Conservation (phyloP, 92 coral and sea anemone species). For the Porites divaricata region DNA sequence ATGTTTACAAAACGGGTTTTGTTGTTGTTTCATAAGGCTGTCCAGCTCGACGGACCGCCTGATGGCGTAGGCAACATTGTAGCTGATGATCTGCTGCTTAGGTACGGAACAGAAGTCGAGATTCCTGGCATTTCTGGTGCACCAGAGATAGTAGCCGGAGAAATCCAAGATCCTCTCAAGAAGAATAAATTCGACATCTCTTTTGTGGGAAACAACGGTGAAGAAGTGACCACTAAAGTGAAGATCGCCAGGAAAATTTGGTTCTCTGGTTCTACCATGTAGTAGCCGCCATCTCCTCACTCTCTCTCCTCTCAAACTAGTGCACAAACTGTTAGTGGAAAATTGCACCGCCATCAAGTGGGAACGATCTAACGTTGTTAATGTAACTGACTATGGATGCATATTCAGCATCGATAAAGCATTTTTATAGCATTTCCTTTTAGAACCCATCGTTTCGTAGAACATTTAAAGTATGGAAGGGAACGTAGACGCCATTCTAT, state of each 20-base stretch:
- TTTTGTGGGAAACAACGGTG: constrained; percentile 66
- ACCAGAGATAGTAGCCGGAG: constrained; percentile 33
- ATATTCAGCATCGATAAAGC: no score
- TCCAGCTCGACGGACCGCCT: constrained; percentile 67
- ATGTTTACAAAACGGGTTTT: no score
- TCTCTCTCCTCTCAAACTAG: no score
- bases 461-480: no score
- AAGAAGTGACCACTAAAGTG: constrained; percentile 46
- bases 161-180: constrained; percentile 55
- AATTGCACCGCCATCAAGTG: no score
- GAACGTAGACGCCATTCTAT: no score
- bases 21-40: constrained; percentile 74
- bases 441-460: no score
- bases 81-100: constrained; percentile 53
- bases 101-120: constrained; percentile 73
- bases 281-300: not conserved
- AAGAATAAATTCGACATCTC: constrained; percentile 47
- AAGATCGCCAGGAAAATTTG: constrained; percentile 60
- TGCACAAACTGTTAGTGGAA: no score
- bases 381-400: no score
- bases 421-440: no score
- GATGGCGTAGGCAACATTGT: constrained; percentile 37
- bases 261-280: constrained; percentile 39
- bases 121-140: constrained; percentile 59
- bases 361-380: no score